Conservation (phyloP, 2,888 invertebrate genomes). For the Pilophorus perplexus region DNA sequence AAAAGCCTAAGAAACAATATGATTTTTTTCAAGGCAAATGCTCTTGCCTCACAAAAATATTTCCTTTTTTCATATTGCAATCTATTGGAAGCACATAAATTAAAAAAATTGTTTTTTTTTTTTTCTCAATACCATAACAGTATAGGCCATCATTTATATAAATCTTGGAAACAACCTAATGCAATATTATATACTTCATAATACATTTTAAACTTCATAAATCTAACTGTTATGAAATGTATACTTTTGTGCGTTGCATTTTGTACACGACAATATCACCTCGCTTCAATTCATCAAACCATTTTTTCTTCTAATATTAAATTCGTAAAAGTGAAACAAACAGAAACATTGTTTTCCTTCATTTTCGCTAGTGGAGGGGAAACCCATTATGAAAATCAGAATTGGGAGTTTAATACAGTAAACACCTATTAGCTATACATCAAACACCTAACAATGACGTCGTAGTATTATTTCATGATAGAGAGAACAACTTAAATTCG, state of each 20-base stretch:
- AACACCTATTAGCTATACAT: not conserved
- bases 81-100: conserved; percentile 31
- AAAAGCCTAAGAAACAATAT: too few relatives aligned
- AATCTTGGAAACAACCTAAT: conserved; percentile 30
- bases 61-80: conserved; percentile 22
- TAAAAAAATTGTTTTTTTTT: conserved; percentile 17
- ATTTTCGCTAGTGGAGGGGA: not conserved
- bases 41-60: conserved; percentile 19
- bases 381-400: not conserved
- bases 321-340: conserved; percentile 15
- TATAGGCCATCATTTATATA: conserved; percentile 30
- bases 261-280: conserved; percentile 40
- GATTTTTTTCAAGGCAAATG: too few relatives aligned
- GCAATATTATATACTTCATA: conserved; percentile 26
- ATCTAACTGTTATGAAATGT: conserved; percentile 40
- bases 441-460: not conserved
- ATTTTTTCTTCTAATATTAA: conserved; percentile 1
- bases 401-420: not conserved
- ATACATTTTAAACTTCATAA: conserved; percentile 23
- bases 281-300: conserved; percentile 14
- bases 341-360: not conserved
- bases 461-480: too few relatives aligned
- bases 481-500: too few relatives aligned
- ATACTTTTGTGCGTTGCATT: conserved; percentile 41
- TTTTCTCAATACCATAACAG: conserved; percentile 17